Percentiles rank a stretch among this genome's conserved stretches.
Evolutionary conservation across 2,113 vertebrate species (phyloP).

Genomic region (Zeus faber): DNA sequence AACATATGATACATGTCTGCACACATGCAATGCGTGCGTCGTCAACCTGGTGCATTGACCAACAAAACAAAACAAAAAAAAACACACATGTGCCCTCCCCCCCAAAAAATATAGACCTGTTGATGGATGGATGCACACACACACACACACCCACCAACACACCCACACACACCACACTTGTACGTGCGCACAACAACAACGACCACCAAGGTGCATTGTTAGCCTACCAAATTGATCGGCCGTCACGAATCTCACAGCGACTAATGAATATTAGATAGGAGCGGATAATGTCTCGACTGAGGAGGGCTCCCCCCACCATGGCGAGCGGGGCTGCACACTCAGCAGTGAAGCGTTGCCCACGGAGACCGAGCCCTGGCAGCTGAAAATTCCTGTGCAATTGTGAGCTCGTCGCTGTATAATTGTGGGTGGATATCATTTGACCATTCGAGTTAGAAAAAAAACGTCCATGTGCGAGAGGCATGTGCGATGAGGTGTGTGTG

Average conservation of each 20-base stretch:
- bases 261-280: slow-evolving; percentile 71
- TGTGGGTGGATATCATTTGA: slow-evolving; percentile 46
- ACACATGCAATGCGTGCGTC: no score
- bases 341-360: slow-evolving; percentile 55
- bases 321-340: slow-evolving; percentile 49
- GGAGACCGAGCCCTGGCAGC: slow-evolving; percentile 42
- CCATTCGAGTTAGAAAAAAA: neutral
- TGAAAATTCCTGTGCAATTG: no score
- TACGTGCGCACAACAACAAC: slow-evolving; percentile 16
- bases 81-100: slow-evolving; percentile 31
- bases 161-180: slow-evolving; percentile 11
- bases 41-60: no score
- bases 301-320: slow-evolving; percentile 52
- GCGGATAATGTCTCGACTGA: slow-evolving; percentile 49
- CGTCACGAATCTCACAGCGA: slow-evolving; percentile 56
- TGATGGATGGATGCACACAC: slow-evolving; percentile 10
- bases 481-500: slow-evolving; percentile 11
- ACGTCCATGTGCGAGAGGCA: neutral
- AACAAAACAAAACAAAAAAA: neutral
- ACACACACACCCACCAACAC: neutral
- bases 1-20: no score
- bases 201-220: slow-evolving; percentile 46
- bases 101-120: no score
- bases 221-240: slow-evolving; percentile 50
- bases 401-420: slow-evolving; percentile 29